Conservation (phyloP, 2,113 vertebrate species). For the Fregata magnificens region DNA sequence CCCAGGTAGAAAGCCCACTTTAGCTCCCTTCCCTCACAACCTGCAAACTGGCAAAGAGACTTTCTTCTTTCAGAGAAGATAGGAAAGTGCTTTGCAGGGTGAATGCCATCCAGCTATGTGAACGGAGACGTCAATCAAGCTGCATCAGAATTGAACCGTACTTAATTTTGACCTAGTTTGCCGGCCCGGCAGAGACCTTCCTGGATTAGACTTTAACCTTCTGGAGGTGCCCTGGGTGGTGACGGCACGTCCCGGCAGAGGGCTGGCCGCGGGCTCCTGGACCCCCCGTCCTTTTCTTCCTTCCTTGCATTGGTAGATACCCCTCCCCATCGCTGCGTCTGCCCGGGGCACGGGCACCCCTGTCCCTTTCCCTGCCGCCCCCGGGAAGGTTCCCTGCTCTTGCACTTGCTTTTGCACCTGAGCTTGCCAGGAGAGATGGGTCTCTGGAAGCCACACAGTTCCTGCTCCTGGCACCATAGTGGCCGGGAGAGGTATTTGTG, state of each 20-base stretch:
- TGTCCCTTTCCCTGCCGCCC: background rate
- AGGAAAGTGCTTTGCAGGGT: background rate
- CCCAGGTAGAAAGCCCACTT: too few species aligned
- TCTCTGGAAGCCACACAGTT: background rate
- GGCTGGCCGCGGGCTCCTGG: rapidly evolving
- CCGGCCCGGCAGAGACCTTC: constrained; percentile 38
- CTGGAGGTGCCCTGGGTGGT: background rate
- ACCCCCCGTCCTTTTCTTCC: rapidly evolving
- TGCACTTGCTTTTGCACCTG: background rate
- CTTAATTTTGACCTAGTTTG: constrained; percentile 71
- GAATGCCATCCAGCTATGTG: background rate
- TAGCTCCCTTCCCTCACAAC: background rate
- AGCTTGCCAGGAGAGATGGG: background rate
- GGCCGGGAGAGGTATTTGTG: background rate
- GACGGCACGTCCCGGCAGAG: rapidly evolving
- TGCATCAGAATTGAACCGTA: background rate
- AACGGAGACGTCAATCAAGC: constrained; percentile 7
- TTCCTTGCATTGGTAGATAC: rapidly evolving
- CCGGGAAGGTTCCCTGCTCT: background rate
- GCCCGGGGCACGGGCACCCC: rapidly evolving
- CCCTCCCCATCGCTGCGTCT: background rate
- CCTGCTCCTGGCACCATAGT: background rate
- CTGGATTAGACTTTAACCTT: background rate
- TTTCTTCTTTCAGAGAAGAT: background rate
- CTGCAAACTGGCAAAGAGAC: background rate